Evolutionary conservation across 2,888 invertebrate species (phyloP), one percentile per base, ranked within the genome.

Genomic region (Elmis aenea): DNA sequence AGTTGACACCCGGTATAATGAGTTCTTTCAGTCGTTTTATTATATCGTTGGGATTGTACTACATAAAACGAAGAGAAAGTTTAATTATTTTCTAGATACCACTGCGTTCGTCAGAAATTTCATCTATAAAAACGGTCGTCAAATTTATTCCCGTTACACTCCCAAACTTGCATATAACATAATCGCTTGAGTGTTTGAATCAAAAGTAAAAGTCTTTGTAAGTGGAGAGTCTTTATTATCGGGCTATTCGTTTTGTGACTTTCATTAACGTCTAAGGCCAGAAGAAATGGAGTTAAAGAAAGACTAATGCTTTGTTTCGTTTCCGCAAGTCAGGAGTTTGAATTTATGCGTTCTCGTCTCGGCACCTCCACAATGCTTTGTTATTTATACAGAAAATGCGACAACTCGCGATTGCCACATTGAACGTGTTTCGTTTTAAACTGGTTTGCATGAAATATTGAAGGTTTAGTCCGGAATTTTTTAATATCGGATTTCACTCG

Each of bases 191-290:
- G n/a, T n/a, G n/a, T n/a, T n/a, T n/a, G n/a, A 28, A 28, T 8
- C 21, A 12, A 21, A 28, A 28, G 13, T 21, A 20, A 12, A 21
- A 28, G 18, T 21, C 20, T 28, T 28, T 28, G 28, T 28, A 28
- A 28, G 12, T 20, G 28, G 28, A n/a, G 20, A 28, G 28, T 20
- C 28, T 28, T 28, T 28, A 28, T 45, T 45, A 42, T 38, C 45
- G 23, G 23, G 20, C 40, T 35, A 36, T 45, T 41, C 42, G 42
- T 48, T 48, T 43, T 39, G 45, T 32, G 41, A 46, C 42, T 46
- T 45, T 46, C 49, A 46, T 49, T 49, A 49, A 32, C 42, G 40
- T 44, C 42, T 34, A 39, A 42, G 33, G 26, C 38, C 26, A 35
- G 35, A 47, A 45, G 44, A 42, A 42, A 45, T 34, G 25, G 33